Evolutionary conservation across 1,140 invertebrate species (phyloP).

Genomic region (Lordiphosa mommai): DNA sequence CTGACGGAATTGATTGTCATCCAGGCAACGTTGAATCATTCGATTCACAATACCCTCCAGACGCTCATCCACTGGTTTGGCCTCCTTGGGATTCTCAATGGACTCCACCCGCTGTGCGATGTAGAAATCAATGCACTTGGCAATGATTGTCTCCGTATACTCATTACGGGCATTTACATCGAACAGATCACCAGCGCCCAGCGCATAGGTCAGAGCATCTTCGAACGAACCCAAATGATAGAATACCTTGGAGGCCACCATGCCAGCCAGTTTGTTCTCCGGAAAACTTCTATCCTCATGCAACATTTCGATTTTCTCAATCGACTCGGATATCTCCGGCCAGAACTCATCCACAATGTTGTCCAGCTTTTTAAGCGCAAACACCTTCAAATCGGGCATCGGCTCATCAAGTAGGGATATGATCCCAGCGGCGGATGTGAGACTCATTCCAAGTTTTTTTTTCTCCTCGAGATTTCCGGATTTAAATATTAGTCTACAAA

Average conservation of each 20-base stretch:
- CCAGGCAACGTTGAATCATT: conserved; percentile 97
- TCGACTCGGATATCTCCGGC: conserved; percentile 98
- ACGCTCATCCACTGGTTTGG: conserved; percentile 90
- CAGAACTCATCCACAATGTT: conserved; percentile 98
- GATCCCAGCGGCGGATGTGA: conserved; percentile 89
- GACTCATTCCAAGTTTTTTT: conserved; percentile 68
- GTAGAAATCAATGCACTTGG: conserved; percentile 97
- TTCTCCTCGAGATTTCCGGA: conserved; percentile 35
- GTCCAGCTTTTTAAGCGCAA: conserved; percentile 94
- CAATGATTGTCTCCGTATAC: conserved; percentile 98
- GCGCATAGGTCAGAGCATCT: conserved; percentile 95
- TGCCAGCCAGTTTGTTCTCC: conserved; percentile 94
- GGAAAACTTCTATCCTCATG: conserved; percentile 95
- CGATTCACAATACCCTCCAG: conserved; percentile 96
- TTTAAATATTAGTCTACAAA: conserved; percentile 45
- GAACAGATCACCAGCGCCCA: conserved; percentile 95
- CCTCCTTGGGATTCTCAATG: conserved; percentile 83
- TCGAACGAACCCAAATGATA: conserved; percentile 98
- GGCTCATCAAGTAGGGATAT: conserved; percentile 97
- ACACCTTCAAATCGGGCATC: conserved; percentile 94
- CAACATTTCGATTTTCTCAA: conserved; percentile 98
- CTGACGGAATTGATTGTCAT: conserved; percentile 96
- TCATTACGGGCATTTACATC: conserved; percentile 95
- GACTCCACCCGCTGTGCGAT: conserved; percentile 90
- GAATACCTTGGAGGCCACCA: conserved; percentile 99